Base-by-base conservation (phyloP, 1,140 invertebrate genomes). In the Bradysia coprophila region DNA sequence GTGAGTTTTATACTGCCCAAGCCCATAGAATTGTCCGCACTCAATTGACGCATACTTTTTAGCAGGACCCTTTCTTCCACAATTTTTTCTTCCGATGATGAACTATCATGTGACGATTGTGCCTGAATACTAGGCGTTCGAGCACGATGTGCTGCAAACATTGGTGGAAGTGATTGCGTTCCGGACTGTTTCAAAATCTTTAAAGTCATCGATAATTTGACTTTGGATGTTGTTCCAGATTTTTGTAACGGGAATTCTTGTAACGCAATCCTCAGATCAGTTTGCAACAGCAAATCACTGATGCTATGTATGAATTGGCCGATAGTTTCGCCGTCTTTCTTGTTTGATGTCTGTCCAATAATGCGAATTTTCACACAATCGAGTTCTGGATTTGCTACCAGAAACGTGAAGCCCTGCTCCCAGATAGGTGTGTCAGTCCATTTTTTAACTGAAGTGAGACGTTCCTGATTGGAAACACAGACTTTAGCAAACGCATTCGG, bases 371-470 rank as follows among this genome's bases (percentile, higher is more conserved):
- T 75, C 2, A 95, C 56, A 24, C 76, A 74, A 52, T 92, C 84
- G 38, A 81, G 80, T 54, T 90, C 78, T 0, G 90, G 91, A 64
- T 94, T 90, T 43, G 74, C 72, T 5, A 95, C 77, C 3, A 95
- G 71, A 66, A 94, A 93, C 2, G 85, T 81, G 55, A 92, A 92
- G n/a, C 84, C 87, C 62, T 81, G 76, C 55, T 86, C 81, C 66
- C 67, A 73, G 1, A 60, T 54, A 5, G 81, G 82, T 51, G 76
- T 72, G 46, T 76, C 77, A 3, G 78, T 81, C 43, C 79, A 67
- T 63, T 78, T 71, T 46, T 74, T 69, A 40, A 80, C 76, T 2
- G 62, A 65, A 1, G 79, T 82, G 56, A 76, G 72, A 50, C 80
- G 69, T 0, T 66, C 76, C 44, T 71, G 72, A 51, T 78, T 80